phyloP scores from a whole-genome alignment of 2,113 vertebrate species.

The Pelodiscus sinensis region DNA sequence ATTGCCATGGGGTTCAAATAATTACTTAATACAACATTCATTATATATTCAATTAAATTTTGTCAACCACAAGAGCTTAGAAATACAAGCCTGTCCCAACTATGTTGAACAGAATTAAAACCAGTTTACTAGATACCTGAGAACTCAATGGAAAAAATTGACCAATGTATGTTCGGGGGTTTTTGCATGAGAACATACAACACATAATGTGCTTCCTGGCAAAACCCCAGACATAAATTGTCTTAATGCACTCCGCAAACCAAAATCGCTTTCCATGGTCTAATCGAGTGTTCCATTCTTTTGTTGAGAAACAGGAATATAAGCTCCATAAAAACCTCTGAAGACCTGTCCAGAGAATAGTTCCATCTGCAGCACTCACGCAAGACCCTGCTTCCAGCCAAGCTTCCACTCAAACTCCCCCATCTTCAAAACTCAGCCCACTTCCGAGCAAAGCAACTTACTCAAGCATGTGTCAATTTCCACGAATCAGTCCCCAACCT shows the following conservation, averaged over 20 bases:
- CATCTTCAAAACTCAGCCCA: background rate
- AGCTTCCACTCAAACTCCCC: background rate
- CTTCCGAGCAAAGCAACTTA: background rate
- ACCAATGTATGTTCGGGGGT: constrained; percentile 56
- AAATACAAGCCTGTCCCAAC: constrained; percentile 45
- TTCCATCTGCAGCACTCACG: background rate
- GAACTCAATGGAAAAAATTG: constrained; percentile 55
- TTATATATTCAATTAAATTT: constrained; percentile 55
- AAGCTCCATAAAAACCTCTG: background rate
- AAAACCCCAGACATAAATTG: constrained; percentile 41
- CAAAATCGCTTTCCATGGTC: background rate
- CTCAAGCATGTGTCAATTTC: background rate
- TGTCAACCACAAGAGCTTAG: constrained; percentile 29
- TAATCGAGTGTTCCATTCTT: background rate
- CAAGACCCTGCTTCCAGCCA: background rate
- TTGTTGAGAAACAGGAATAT: background rate
- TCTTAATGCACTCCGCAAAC: constrained; percentile 25
- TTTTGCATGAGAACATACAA: background rate
- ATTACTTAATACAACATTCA: constrained; percentile 30
- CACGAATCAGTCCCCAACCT: constrained; percentile 10
- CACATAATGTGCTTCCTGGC: constrained; percentile 52
- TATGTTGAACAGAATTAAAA: constrained; percentile 30
- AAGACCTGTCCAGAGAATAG: background rate
- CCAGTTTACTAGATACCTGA: constrained; percentile 47
- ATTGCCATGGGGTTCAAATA: constrained; percentile 41